Evolutionary conservation across 2,888 invertebrate genomes (phyloP).

Genomic region (Loripinus fragilis): DNA sequence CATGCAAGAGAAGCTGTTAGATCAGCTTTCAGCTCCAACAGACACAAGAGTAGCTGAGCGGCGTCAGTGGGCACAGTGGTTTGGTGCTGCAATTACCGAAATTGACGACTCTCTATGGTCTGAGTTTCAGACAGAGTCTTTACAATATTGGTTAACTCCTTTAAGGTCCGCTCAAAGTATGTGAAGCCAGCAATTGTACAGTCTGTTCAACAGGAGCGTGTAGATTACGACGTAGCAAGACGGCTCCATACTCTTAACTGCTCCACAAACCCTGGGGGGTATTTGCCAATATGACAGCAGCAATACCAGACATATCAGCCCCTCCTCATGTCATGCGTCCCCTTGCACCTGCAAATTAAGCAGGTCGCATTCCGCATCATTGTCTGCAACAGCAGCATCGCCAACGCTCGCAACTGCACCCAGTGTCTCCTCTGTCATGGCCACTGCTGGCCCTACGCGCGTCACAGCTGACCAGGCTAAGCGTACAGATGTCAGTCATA

Average conservation of each 20-base stretch:
- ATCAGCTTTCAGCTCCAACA: conserved; percentile 31
- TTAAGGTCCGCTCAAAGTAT: conserved; percentile 17
- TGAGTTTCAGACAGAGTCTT: conserved; percentile 34
- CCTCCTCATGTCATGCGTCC: conserved; percentile 21
- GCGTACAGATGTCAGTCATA: conserved; percentile 13
- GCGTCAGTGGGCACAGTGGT: conserved; percentile 44
- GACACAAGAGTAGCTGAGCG: conserved; percentile 38
- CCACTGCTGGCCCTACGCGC: conserved; percentile 20
- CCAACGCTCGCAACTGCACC: background rate
- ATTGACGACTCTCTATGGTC: conserved; percentile 36
- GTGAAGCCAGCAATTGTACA: conserved; percentile 18
- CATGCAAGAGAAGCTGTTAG: conserved; percentile 34
- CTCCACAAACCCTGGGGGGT: conserved; percentile 30
- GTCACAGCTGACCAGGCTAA: conserved; percentile 19
- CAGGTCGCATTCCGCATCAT: conserved; percentile 25
- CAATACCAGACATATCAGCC: conserved; percentile 19
- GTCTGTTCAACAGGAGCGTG: conserved; percentile 29
- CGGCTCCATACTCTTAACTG: conserved; percentile 32
- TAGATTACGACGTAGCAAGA: conserved; percentile 27
- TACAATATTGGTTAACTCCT: conserved; percentile 26
- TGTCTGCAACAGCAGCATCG: conserved; percentile 26
- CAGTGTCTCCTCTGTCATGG: background rate
- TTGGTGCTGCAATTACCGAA: conserved; percentile 35
- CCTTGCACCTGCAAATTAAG: background rate
- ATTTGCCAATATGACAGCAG: conserved; percentile 38